phyloP scores from a whole-genome alignment of 2,797 vertebrate species.

The Eidolon dupreanum region DNA sequence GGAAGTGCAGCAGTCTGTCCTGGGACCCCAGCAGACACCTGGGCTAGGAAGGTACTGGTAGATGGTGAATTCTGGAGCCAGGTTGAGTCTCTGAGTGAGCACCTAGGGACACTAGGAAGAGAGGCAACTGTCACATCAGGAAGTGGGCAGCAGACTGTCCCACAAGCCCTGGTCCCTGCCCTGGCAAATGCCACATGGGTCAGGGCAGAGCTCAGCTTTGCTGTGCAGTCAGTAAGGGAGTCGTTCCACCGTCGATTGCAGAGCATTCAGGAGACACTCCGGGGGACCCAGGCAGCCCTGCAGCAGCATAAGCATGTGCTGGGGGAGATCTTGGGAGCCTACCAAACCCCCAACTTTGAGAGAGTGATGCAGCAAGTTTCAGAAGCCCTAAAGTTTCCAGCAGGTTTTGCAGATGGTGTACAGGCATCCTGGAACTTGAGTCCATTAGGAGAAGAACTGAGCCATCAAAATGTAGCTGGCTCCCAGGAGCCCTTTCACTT shows the following conservation, averaged over 20 bases:
- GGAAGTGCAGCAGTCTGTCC: conserved; percentile 85
- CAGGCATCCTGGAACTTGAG: conserved; percentile 84
- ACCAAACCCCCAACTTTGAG: conserved; percentile 89
- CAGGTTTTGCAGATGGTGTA: conserved; percentile 73
- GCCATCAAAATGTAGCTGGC: conserved; percentile 86
- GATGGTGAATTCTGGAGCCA: conserved; percentile 93
- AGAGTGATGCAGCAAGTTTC: conserved; percentile 89
- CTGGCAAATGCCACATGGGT: conserved; percentile 85
- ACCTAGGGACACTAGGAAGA: conserved; percentile 72
- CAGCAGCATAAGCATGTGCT: conserved; percentile 90
- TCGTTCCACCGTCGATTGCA: conserved; percentile 91
- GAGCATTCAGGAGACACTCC: conserved; percentile 90
- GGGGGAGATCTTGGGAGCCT: conserved; percentile 88
- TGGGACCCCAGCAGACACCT: conserved; percentile 87
- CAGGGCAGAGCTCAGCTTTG: conserved; percentile 93
- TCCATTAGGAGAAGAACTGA: conserved; percentile 84
- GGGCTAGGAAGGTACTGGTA: conserved; percentile 93
- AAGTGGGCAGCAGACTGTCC: conserved; percentile 45
- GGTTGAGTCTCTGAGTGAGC: conserved; percentile 88
- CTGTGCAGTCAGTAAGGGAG: conserved; percentile 90
- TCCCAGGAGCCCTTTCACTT: conserved; percentile 83
- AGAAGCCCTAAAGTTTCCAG: conserved; percentile 82
- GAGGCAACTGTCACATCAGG: conserved; percentile 69
- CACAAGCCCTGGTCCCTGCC: conserved; percentile 68
- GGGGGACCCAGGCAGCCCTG: conserved; percentile 88